Percentiles rank a stretch among this genome's conserved stretches.
phyloP scores from a whole-genome alignment of 2,797 vertebrate genomes.

The Anguilla anguilla region DNA sequence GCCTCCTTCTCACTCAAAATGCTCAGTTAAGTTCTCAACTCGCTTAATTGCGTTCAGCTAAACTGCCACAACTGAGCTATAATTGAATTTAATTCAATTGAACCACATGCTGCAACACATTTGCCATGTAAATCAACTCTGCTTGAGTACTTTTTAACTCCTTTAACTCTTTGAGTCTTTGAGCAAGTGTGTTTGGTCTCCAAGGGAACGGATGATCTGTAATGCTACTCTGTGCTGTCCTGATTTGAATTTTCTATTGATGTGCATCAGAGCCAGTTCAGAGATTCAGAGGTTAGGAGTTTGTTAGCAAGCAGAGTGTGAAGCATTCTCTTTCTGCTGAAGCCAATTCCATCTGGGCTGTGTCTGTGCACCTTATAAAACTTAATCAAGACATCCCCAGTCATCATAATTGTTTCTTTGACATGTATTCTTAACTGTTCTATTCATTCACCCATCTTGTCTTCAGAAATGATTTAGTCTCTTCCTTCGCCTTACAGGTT shows the following conservation, averaged over 20 bases:
- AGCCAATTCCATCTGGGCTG: neutral
- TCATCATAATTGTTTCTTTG: neutral
- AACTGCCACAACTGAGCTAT: neutral
- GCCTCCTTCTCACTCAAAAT: neutral
- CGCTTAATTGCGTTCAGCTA: neutral
- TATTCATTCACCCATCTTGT: neutral
- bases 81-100: neutral
- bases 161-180: neutral
- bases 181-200: slow-evolving; percentile 5
- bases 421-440: neutral
- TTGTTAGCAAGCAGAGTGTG: neutral
- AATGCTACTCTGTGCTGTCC: neutral
- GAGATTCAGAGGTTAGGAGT: neutral
- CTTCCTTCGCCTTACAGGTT: neutral
- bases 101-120: too few relatives aligned
- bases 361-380: neutral
- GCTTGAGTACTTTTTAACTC: too few relatives aligned
- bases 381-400: slow-evolving; percentile 12
- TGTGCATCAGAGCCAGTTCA: neutral
- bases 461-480: neutral
- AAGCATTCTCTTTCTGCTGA: neutral
- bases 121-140: too few relatives aligned
- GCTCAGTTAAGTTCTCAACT: neutral
- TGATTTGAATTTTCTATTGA: neutral
- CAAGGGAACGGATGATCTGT: neutral